These are phyloP conservation scores for Ceratotherium simum DNA, from an alignment of 2,113 vertebrate species.

Conservation along the genomic window DNA sequence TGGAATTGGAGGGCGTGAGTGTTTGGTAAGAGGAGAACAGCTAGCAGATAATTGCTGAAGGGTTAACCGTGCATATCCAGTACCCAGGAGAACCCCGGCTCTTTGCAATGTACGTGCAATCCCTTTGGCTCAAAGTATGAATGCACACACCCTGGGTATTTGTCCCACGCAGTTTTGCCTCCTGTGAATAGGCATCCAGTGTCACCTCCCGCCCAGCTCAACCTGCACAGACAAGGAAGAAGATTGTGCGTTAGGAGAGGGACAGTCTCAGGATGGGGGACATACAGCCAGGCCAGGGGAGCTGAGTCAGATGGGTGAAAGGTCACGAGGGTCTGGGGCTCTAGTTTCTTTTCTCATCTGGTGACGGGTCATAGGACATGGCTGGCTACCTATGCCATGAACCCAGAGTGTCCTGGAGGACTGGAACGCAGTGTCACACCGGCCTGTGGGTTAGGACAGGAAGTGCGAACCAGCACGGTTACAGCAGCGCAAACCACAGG, in stretches of 20 bases:
- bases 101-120: accelerated
- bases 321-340: background rate
- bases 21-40: background rate
- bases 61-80: accelerated
- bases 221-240: background rate
- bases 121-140: background rate
- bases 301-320: background rate
- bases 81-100: no score
- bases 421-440: background rate
- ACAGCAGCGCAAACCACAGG: conserved; percentile 56
- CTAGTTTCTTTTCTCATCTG: background rate
- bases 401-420: background rate
- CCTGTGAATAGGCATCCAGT: accelerated
- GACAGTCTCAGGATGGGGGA: accelerated
- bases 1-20: accelerated
- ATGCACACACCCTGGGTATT: accelerated
- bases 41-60: accelerated
- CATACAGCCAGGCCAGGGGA: background rate
- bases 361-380: accelerated
- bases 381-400: background rate
- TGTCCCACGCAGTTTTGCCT: background rate
- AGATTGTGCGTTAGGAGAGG: background rate
- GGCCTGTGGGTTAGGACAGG: background rate
- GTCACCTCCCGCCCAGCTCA: no score
- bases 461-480: background rate